phyloP scores from a whole-genome alignment of 35 echinoderm and acorn worm genomes.

The Stichopus chloronotus region DNA sequence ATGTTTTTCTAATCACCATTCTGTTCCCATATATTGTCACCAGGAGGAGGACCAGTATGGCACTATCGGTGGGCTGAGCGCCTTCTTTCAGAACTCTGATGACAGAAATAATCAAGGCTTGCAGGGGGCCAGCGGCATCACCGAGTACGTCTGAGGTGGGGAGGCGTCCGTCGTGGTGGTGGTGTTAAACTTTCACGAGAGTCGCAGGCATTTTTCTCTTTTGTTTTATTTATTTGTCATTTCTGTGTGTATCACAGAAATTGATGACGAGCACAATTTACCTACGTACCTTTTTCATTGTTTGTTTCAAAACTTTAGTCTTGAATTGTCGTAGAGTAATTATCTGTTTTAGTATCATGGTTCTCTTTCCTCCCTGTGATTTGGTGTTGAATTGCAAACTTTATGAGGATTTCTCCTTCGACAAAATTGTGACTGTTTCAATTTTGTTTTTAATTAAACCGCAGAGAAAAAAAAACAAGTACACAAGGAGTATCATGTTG shows the following conservation, averaged over 20 bases:
- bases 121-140: background rate
- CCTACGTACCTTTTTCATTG: background rate
- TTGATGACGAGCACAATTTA: background rate
- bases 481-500: no score
- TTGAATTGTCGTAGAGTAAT: background rate
- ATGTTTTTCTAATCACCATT: background rate
- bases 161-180: background rate
- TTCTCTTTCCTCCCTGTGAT: background rate
- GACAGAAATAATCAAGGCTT: background rate
- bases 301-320: background rate
- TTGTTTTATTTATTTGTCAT: background rate
- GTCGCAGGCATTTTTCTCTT: background rate
- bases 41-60: conserved; percentile 22
- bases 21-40: background rate
- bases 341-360: background rate
- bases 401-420: no score
- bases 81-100: background rate
- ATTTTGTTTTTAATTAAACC: no score
- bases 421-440: no score
- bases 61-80: background rate
- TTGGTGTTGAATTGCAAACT: no score
- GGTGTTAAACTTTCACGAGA: background rate
- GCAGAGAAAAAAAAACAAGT: no score
- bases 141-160: background rate
- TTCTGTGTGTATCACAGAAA: background rate